Evolutionary conservation across 1,140 invertebrate species (phyloP).

Genomic region (Anagrus nilaparvatae): DNA sequence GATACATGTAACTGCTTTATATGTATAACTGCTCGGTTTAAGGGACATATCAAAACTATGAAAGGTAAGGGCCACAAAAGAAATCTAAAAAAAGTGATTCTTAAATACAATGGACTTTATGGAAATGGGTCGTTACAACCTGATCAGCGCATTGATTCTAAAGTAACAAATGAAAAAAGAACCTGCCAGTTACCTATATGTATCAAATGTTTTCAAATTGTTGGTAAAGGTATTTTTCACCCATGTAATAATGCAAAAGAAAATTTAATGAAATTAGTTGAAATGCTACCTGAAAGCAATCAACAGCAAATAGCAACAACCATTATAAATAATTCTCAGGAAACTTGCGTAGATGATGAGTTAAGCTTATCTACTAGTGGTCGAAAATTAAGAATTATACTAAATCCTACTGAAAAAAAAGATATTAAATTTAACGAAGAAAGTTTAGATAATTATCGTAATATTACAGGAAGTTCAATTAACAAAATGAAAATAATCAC

Average conservation of each 20-base stretch:
- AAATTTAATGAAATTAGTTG: conserved; percentile 3
- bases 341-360: background rate
- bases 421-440: conserved; percentile 6
- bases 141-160: background rate
- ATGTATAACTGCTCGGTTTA: background rate
- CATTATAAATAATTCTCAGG: conserved; percentile 4
- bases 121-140: too few relatives aligned
- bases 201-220: conserved; percentile 6
- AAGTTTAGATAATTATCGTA: conserved; percentile 8
- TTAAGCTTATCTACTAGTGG: conserved; percentile 5
- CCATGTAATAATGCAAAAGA: background rate
- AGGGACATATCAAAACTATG: background rate
- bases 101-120: background rate
- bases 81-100: background rate
- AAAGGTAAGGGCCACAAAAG: background rate
- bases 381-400: background rate
- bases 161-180: background rate
- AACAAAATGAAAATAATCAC: conserved; percentile 13
- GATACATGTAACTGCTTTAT: conserved; percentile 1
- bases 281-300: conserved; percentile 2
- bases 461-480: background rate
- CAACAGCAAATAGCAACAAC: conserved; percentile 8
- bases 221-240: conserved; percentile 4
- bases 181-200: background rate
- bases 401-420: conserved; percentile 1